Conservation (phyloP, 2,797 vertebrate species). For the Garrulus glandarius region DNA sequence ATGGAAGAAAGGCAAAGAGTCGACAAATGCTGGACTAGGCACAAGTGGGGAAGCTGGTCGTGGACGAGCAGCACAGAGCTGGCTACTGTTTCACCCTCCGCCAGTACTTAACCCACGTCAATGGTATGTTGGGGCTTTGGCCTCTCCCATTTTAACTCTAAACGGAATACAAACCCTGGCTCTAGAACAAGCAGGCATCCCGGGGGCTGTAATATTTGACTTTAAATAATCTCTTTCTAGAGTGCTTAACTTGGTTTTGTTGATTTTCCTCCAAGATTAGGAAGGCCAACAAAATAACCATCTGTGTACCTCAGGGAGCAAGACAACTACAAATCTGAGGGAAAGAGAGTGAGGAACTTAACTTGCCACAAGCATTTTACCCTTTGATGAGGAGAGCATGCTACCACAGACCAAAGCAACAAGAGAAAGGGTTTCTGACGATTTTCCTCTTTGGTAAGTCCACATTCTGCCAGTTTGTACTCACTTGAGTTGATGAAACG, state of each 20-base stretch:
- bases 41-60: background rate
- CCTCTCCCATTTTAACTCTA: background rate
- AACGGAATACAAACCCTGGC: background rate
- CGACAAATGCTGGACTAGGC: background rate
- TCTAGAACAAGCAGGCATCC: background rate
- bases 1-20: background rate
- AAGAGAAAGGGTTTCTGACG: background rate
- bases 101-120: background rate
- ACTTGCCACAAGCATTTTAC: background rate
- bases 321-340: background rate
- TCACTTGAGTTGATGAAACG: background rate
- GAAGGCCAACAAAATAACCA: background rate
- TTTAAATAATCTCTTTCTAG: background rate
- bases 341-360: background rate
- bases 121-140: accelerated
- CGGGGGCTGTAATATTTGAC: background rate
- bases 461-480: background rate
- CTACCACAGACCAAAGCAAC: background rate
- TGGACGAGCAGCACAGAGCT: background rate
- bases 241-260: background rate
- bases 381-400: accelerated
- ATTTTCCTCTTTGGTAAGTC: background rate
- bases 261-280: background rate
- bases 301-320: background rate
- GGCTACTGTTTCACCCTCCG: accelerated